These are phyloP conservation scores for Hydrolagus affinis DNA, from an alignment of 2,113 vertebrate species.

Conservation along the genomic window DNA sequence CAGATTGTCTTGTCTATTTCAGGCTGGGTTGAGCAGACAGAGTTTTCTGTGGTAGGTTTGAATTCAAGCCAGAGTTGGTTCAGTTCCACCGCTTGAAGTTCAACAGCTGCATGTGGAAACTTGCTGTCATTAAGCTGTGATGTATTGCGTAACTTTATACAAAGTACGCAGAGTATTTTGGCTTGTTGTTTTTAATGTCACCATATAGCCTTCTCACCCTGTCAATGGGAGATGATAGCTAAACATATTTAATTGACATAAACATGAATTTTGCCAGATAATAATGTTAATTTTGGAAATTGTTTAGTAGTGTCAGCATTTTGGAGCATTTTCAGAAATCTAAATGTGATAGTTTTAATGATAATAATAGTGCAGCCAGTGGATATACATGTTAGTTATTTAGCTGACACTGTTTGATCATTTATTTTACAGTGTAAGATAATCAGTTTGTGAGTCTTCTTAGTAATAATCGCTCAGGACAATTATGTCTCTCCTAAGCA, in stretches of 20 bases:
- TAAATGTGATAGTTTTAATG: neutral
- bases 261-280: neutral
- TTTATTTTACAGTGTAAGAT: neutral
- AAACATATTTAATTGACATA: neutral
- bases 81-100: slow-evolving; percentile 21
- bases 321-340: neutral
- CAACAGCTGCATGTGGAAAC: slow-evolving; percentile 30
- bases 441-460: too few relatives aligned
- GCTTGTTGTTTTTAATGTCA: slow-evolving; percentile 19
- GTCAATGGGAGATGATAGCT: neutral
- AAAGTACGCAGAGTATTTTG: slow-evolving; percentile 23
- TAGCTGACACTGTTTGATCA: neutral
- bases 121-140: slow-evolving; percentile 28
- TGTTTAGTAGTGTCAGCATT: neutral
- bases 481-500: too few relatives aligned
- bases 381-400: neutral
- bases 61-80: slow-evolving; percentile 29
- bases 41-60: slow-evolving; percentile 27
- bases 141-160: slow-evolving; percentile 20
- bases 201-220: neutral
- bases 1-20: slow-evolving; percentile 5
- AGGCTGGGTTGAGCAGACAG: slow-evolving; percentile 16
- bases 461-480: too few relatives aligned
- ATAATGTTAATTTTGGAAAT: neutral
- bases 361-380: neutral